Evolutionary conservation across 2,113 vertebrate genomes (phyloP).

Genomic region (Hippocampus zosterae): DNA sequence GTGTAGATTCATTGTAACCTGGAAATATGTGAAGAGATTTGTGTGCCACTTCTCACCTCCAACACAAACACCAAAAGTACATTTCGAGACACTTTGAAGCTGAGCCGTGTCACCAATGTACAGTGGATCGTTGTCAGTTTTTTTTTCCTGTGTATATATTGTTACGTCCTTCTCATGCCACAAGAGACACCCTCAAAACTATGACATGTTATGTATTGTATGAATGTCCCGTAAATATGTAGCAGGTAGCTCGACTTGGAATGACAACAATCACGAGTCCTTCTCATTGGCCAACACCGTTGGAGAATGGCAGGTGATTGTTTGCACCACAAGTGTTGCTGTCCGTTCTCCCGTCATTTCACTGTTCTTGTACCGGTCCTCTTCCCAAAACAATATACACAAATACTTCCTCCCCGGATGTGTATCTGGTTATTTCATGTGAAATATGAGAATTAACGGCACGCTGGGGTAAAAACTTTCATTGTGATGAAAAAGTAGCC

Average conservation of each 20-base stretch:
- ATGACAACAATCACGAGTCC: constrained; percentile 55
- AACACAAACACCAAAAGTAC: constrained; percentile 27
- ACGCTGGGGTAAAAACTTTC: neutral
- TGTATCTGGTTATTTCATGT: neutral
- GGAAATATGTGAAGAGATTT: neutral
- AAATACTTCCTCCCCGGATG: constrained; percentile 58
- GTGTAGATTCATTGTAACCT: neutral
- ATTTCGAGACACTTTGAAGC: constrained; percentile 10
- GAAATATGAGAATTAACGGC: neutral
- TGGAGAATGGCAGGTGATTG: constrained; percentile 35
- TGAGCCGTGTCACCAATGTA: constrained; percentile 27
- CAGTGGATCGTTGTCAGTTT: constrained; percentile 23
- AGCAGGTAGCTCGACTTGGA: constrained; percentile 59
- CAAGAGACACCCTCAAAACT: constrained; percentile 25
- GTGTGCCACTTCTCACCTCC: constrained; percentile 6
- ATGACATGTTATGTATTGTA: constrained; percentile 53
- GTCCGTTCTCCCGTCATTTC: constrained; percentile 48
- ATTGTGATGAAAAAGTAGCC: too few relatives aligned
- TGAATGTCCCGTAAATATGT: constrained; percentile 60
- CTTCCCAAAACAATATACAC: constrained; percentile 64
- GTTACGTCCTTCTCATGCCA: constrained; percentile 35
- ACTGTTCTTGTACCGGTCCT: constrained; percentile 59
- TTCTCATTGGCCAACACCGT: constrained; percentile 32
- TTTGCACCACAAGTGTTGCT: constrained; percentile 56
- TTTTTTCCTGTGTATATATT: constrained; percentile 30